Base-by-base conservation (phyloP, 2,888 invertebrate genomes). In the Pollenia labialis region DNA sequence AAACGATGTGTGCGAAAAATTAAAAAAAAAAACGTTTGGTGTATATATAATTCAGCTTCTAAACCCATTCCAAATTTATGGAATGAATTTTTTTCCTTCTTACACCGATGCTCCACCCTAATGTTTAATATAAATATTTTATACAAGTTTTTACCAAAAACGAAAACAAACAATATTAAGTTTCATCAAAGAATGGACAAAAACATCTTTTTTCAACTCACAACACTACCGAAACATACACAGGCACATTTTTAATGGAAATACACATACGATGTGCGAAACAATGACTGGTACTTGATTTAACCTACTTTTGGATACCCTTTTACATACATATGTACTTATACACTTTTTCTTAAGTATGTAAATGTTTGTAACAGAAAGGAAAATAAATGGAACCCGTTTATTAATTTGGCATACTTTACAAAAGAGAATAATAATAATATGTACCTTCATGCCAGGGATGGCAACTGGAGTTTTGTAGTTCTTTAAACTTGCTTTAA, bases 381-480 rank as follows among this genome's bases (percentile, higher is more conserved):
- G 6, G 32, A 32, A 46, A 23, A 50, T 32, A 68, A 32, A 52
- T 56, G 58, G 75, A 87, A 80, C 68, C 64, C 81, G 82, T 82
- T 88, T 87, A 88, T 88, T 48, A 87, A 83, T 85, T 88, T 83
- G 87, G 77, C 88, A 88, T 81, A 88, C 88, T 71, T 52, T 72
- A 12, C 32, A 7, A 14, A 32, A 58, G 23, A 14, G 58, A 58
- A 32, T 32, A 23, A 23, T 23, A 23, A 1, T 6, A 32, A 6
- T 32, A 32, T 6, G 32, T 32, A 32, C 32, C 32, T 32, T 32
- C 32, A 32, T 32, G 32, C 6, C 32, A 32, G 32, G 32, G 32
- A 32, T 32, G 32, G 32, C 32, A 32, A 32, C 4, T 4, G 32
- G 32, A 32, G 32, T 32, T 32, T 32, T 32, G 32, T 6, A 32